These are phyloP conservation scores for Cactoblastis cactorum DNA, from an alignment of 2,888 invertebrate genomes.

Conservation along the genomic window DNA sequence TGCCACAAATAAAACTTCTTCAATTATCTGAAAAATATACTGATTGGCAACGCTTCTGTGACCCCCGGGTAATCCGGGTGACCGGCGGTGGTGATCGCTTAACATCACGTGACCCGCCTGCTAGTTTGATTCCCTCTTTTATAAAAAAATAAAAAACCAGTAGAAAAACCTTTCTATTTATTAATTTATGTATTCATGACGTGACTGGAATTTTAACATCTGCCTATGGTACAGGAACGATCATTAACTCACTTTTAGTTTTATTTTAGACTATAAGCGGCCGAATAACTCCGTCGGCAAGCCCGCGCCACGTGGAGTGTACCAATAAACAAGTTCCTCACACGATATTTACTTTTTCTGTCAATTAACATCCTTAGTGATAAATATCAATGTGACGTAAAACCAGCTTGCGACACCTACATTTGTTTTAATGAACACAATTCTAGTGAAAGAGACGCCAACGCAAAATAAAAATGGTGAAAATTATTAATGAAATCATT, in stretches of 20 bases:
- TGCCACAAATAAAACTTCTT: too few relatives aligned
- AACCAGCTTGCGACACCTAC: not conserved
- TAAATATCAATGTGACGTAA: not conserved
- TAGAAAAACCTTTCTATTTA: not conserved
- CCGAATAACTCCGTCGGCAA: not conserved
- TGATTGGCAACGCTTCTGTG: too few relatives aligned
- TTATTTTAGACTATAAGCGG: not conserved
- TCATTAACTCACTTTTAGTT: not conserved
- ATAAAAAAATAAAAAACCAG: too few relatives aligned
- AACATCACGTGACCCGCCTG: too few relatives aligned
- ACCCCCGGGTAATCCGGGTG: too few relatives aligned
- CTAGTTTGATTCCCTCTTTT: too few relatives aligned
- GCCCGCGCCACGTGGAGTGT: not conserved
- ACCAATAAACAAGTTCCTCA: slow-evolving; percentile 2
- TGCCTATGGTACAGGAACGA: not conserved
- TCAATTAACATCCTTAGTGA: slow-evolving; percentile 2
- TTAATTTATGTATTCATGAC: not conserved
- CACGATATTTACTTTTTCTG: not conserved
- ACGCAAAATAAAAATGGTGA: too few relatives aligned
- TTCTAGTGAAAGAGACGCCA: too few relatives aligned
- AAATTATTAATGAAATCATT: too few relatives aligned
- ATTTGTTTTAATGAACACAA: too few relatives aligned
- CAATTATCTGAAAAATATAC: too few relatives aligned
- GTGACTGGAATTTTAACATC: not conserved
- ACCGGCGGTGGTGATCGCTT: too few relatives aligned